Conservation (phyloP, 2,113 vertebrate genomes). For the Deroptyus accipitrinus region DNA sequence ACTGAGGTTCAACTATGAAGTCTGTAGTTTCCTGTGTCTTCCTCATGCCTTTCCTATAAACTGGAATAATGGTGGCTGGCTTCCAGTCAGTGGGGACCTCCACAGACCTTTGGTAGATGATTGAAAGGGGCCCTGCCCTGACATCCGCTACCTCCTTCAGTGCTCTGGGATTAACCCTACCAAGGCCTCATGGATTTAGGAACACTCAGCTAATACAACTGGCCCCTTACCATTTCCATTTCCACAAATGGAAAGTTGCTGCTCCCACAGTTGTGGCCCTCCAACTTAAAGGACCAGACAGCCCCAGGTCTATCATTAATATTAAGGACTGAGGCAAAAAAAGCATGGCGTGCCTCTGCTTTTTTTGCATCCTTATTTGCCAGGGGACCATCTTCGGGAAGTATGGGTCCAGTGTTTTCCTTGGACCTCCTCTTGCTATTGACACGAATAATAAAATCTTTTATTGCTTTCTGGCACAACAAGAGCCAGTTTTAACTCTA, state of each 20-base stretch:
- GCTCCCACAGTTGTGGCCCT: not conserved
- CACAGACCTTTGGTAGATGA: not conserved
- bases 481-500: not conserved
- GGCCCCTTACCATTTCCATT: not conserved
- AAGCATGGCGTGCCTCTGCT: rapidly evolving
- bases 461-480: not conserved
- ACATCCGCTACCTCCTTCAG: not conserved
- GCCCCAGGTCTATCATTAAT: not conserved
- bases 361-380: not conserved
- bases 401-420: not conserved
- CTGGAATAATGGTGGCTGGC: not conserved
- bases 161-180: not conserved
- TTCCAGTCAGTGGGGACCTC: not conserved
- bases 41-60: not conserved
- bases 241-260: not conserved
- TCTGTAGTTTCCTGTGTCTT: not conserved
- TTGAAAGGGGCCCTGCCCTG: not conserved
- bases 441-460: not conserved
- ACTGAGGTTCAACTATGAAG: not conserved
- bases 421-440: not conserved
- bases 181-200: not conserved
- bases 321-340: not conserved
- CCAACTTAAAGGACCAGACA: not conserved
- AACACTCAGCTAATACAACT: not conserved
- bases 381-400: not conserved